A percentile compares a stretch with the other conserved stretches of the same genome.
Evolutionary conservation across 2,888 invertebrate species (phyloP).

Genomic region (Drosophila histrio): DNA sequence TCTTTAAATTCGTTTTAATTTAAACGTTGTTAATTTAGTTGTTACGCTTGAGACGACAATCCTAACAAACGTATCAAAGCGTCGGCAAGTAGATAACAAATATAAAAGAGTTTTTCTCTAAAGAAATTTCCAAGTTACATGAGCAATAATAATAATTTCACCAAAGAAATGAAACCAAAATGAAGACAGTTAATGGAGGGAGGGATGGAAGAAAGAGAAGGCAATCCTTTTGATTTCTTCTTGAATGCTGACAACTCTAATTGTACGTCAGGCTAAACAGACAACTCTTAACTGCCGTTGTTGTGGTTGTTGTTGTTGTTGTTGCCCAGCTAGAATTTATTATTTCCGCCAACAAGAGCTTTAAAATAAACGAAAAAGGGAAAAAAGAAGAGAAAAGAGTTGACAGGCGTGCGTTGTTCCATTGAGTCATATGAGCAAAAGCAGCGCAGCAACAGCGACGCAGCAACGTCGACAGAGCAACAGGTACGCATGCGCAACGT

Average conservation of each 20-base stretch:
- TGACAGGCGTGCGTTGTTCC: conserved; percentile 49
- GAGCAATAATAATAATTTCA: conserved; percentile 46
- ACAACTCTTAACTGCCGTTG: conserved; percentile 31
- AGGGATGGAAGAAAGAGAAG: too few species aligned
- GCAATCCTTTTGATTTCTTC: conserved; percentile 60
- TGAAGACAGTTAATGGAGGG: conserved; percentile 10
- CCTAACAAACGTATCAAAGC: conserved; percentile 28
- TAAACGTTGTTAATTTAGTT: conserved; percentile 76
- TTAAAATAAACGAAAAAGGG: conserved; percentile 15
- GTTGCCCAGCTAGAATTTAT: conserved; percentile 73
- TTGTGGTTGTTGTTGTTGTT: conserved; percentile 31
- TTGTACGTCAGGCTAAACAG: conserved; percentile 36
- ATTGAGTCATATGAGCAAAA: conserved; percentile 46
- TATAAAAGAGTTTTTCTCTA: conserved; percentile 17
- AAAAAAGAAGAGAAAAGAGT: conserved; percentile 34
- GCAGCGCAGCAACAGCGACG: conserved; percentile 22
- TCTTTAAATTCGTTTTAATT: conserved; percentile 59
- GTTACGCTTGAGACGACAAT: conserved; percentile 68
- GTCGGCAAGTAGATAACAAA: conserved; percentile 40
- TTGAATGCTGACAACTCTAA: conserved; percentile 38
- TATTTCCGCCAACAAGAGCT: conserved; percentile 75
- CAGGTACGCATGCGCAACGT: conserved; percentile 57
- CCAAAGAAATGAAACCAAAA: conserved; percentile 48
- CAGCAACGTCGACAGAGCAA: conserved; percentile 30
- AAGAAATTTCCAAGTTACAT: conserved; percentile 50